A percentile compares a stretch with the other conserved stretches of the same genome.
Conservation (phyloP, 2,113 vertebrate species). For the Ophiodon elongatus region DNA sequence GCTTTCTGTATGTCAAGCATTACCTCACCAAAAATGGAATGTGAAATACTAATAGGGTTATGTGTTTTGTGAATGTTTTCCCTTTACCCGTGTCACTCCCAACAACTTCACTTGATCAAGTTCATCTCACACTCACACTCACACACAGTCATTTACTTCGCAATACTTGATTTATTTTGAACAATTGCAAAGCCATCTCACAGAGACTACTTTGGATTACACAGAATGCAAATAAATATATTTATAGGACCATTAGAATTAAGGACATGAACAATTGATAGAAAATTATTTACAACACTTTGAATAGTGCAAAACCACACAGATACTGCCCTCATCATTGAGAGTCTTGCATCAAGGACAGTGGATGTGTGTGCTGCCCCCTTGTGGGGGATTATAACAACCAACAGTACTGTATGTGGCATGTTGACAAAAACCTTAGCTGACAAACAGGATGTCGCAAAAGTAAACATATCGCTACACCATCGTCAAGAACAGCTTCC, state of each 20-base stretch:
- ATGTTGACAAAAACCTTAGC: constrained; percentile 36
- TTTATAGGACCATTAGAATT: constrained; percentile 74
- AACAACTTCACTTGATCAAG: neutral
- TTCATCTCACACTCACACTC: neutral
- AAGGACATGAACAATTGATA: constrained; percentile 76
- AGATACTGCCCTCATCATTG: constrained; percentile 66
- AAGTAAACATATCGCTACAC: neutral
- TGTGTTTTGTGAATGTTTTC: neutral
- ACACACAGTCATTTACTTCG: constrained; percentile 41
- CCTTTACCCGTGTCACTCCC: neutral
- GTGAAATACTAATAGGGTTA: neutral
- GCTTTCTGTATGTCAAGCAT: neutral
- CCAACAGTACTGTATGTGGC: constrained; percentile 53
- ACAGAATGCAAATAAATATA: constrained; percentile 86
- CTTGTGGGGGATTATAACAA: constrained; percentile 47
- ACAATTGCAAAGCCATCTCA: constrained; percentile 85
- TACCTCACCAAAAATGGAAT: neutral
- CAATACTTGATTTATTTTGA: constrained; percentile 84
- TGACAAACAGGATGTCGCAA: neutral
- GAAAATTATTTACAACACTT: constrained; percentile 83
- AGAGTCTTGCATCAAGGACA: constrained; percentile 73
- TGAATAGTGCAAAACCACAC: constrained; percentile 85
- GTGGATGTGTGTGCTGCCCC: constrained; percentile 67
- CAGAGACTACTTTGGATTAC: constrained; percentile 86
- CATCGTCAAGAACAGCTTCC: neutral